These are phyloP conservation scores for Odocoileus virginianus DNA, from an alignment of 2,113 vertebrate genomes.

Conservation along the genomic window DNA sequence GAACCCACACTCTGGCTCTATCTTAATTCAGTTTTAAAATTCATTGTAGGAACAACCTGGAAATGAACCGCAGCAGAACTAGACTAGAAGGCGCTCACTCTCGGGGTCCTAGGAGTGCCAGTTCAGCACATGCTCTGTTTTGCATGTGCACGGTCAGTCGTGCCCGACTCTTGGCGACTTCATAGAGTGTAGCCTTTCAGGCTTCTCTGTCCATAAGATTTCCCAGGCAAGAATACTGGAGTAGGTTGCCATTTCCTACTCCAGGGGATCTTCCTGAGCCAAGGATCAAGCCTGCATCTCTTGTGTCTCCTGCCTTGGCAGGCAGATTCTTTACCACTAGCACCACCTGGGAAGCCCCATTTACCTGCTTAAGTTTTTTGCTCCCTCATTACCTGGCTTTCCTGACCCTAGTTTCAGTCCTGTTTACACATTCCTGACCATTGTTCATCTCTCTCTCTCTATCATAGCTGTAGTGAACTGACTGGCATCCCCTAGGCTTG, in stretches of 20 bases:
- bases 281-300: not conserved
- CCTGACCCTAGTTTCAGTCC: not conserved
- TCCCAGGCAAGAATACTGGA: not conserved
- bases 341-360: not conserved
- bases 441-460: not conserved
- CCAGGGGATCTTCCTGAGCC: not conserved
- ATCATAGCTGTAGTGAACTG: not conserved
- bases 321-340: not conserved
- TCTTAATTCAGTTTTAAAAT: not conserved
- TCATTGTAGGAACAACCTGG: not conserved
- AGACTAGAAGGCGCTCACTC: not conserved
- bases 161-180: not conserved
- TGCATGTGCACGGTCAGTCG: fast-evolving
- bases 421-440: not conserved
- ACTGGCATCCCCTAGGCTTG: fast-evolving
- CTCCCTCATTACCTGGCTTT: not conserved
- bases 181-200: not conserved
- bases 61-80: not conserved
- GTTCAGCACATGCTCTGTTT: not conserved
- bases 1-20: not conserved
- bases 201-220: not conserved
- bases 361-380: not conserved
- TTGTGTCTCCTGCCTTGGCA: not conserved
- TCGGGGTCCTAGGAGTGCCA: fast-evolving
- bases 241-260: not conserved